phyloP scores from a whole-genome alignment of 2,888 invertebrate species.

The Mesopsocus fuscifrons region DNA sequence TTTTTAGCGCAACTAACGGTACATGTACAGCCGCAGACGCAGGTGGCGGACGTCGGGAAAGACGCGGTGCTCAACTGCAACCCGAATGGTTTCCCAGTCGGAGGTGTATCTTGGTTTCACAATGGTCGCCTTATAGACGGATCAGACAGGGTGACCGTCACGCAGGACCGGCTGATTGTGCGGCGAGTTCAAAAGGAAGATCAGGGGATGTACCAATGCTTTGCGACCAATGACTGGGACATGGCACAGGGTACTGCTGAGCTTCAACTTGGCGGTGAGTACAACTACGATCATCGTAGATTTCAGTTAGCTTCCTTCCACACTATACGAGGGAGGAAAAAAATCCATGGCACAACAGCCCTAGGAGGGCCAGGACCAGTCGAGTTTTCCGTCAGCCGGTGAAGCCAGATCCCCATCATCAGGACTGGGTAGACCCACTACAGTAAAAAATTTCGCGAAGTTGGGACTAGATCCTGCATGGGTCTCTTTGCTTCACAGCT shows the following conservation, averaged over 20 bases:
- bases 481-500: too few relatives aligned
- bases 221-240: slow-evolving; percentile 26
- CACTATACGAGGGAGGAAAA: too few relatives aligned
- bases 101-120: slow-evolving; percentile 60
- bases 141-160: slow-evolving; percentile 23
- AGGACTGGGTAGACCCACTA: too few relatives aligned
- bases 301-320: too few relatives aligned
- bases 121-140: slow-evolving; percentile 44
- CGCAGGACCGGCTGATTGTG: slow-evolving; percentile 18
- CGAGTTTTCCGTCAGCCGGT: too few relatives aligned
- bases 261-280: slow-evolving; percentile 26
- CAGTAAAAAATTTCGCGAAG: too few relatives aligned
- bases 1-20: slow-evolving; percentile 55
- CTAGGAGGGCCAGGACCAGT: too few relatives aligned
- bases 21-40: slow-evolving; percentile 55
- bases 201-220: slow-evolving; percentile 34
- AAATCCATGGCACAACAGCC: too few relatives aligned
- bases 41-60: slow-evolving; percentile 66
- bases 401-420: too few relatives aligned
- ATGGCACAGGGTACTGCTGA: slow-evolving; percentile 26
- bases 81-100: slow-evolving; percentile 68
- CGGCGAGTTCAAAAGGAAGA: slow-evolving; percentile 25
- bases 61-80: slow-evolving; percentile 75
- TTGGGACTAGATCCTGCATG: too few relatives aligned
- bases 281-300: too few relatives aligned